Evolutionary conservation across 2,888 invertebrate species (phyloP).

Genomic region (Schizaphis graminum): DNA sequence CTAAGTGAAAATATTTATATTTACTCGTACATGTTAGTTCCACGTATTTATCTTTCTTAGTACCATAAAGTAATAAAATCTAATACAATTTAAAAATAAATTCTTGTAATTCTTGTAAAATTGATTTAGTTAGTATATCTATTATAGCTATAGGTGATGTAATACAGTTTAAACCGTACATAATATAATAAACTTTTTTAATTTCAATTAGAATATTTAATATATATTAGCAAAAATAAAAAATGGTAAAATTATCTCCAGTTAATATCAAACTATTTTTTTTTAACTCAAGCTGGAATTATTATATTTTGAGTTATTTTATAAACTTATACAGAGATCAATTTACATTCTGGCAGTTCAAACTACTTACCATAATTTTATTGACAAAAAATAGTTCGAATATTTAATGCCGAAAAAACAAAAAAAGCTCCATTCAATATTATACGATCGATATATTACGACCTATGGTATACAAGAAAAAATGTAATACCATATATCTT

Average conservation of each 20-base stretch:
- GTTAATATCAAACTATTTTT: not conserved
- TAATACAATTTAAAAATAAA: not conserved
- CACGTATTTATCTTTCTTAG: not conserved
- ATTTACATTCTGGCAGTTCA: not conserved
- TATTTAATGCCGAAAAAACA: not conserved
- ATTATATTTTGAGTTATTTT: not conserved
- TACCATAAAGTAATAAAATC: not conserved
- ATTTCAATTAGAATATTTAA: not conserved
- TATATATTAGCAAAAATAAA: not conserved
- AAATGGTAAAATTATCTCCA: not conserved
- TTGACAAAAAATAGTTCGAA: not conserved
- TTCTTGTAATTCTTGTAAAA: not conserved
- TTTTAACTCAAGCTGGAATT: not conserved
- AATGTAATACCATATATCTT: not conserved
- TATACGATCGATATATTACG: not conserved
- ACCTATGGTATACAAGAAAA: not conserved
- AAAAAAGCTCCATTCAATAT: not conserved
- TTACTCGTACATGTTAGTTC: not conserved
- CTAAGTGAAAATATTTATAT: not conserved
- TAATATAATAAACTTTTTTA: not conserved
- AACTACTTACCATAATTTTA: not conserved
- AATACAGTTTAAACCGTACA: not conserved
- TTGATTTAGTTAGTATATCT: not conserved
- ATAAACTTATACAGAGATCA: not conserved
- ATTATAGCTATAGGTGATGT: not conserved